These are phyloP conservation scores for Parauchenoglanis ngamensis DNA, from an alignment of 2,797 vertebrate genomes.

Conservation along the genomic window DNA sequence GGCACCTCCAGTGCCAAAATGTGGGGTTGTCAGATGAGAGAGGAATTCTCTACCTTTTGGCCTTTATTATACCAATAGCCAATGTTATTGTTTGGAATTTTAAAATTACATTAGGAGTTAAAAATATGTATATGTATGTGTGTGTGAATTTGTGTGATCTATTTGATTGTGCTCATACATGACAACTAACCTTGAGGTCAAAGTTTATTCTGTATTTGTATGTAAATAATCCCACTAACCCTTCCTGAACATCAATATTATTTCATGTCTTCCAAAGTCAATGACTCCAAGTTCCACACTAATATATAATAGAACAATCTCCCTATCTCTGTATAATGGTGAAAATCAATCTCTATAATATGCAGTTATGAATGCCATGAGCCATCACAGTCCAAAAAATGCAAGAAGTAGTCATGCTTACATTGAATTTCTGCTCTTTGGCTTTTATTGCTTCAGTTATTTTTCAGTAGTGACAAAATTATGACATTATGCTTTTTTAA, in stretches of 20 bases:
- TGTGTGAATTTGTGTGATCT: background rate
- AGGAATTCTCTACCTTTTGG: background rate
- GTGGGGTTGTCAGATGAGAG: background rate
- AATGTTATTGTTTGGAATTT: background rate
- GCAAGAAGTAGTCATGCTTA: background rate
- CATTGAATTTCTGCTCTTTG: background rate
- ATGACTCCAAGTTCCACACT: background rate
- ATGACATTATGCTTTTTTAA: constrained; percentile 28
- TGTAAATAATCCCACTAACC: background rate
- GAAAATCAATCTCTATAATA: background rate
- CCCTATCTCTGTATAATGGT: too few relatives aligned
- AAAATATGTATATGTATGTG: background rate
- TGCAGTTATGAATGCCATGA: background rate
- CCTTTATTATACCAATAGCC: background rate
- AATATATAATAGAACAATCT: background rate
- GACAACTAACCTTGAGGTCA: background rate
- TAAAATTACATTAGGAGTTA: background rate
- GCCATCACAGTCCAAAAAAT: background rate
- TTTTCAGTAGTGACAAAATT: background rate
- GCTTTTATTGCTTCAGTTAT: constrained; percentile 5
- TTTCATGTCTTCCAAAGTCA: background rate
- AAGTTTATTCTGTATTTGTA: background rate
- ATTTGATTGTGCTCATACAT: background rate
- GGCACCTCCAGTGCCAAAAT: background rate
- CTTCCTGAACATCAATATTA: background rate